Evolutionary conservation across 2,797 vertebrate genomes (phyloP), one percentile per base, ranked within the genome.

Genomic region (Liparis tanakae): DNA sequence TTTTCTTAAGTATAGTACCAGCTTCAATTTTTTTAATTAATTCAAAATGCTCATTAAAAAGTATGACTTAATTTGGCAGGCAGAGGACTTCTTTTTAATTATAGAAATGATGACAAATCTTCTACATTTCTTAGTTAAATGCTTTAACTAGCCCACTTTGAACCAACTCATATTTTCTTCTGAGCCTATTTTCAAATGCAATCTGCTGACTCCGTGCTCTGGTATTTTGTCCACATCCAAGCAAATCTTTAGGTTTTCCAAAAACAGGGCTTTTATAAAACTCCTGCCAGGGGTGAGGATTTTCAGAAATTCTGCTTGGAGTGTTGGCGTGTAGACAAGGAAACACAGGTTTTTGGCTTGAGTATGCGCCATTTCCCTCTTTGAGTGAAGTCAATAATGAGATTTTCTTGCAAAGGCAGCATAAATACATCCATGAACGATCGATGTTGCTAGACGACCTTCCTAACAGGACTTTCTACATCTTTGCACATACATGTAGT

Each of bases 131-230:
- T 70, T 56, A 12, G 43, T 59, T 53, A 22, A 0, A 44, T 14
- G 65, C 41, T 58, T 17, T 48, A 8, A 39, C 15, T 33, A 18
- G 12, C 12, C 3, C 43, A 18, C 14, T 8, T 33, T 68, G 20
- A 53, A 53, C 5, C 0, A 54, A 59, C 18, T 22, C 1, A 22
- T 54, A 61, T 30, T 1, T 30, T 12, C 22, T 34, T 56, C 3
- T 48, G 2, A 13, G 22, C 6, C 44, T 6, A 30, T 22, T 62
- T 14, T 30, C 0, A 51, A 63, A 43, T 18, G 1, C 10, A 50
- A 48, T 17, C 44, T 55, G 67, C 58, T 54, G 56, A 62, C 22
- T 48, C 8, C 20, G 50, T 30, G 34, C 48, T 70, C 8, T 20
- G 10, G 46, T n/a, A 7, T 48, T 48, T 48, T 3, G 7, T 48